Conservation (phyloP, 2,888 invertebrate species). For the Amphipyra tragopoginis region DNA sequence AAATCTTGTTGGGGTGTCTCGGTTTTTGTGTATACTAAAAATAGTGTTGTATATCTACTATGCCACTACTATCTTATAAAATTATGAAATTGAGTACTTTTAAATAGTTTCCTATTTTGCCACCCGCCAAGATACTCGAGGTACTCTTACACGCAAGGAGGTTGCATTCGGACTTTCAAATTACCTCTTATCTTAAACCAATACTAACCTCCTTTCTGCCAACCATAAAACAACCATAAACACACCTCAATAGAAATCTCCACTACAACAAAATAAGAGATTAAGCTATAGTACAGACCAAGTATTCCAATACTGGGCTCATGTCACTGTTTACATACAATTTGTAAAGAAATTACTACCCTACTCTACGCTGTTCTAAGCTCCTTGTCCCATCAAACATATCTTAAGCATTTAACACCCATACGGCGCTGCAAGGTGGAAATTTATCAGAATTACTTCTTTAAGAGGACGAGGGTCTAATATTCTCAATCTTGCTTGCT, state of each 20-base stretch:
- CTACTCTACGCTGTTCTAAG: slow-evolving; percentile 10
- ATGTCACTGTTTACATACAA: slow-evolving; percentile 11
- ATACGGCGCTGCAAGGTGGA: slow-evolving; percentile 9
- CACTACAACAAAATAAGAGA: slow-evolving; percentile 20
- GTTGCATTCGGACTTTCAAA: slow-evolving; percentile 6
- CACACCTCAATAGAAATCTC: slow-evolving; percentile 4
- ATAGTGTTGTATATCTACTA: no score
- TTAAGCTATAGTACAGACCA: slow-evolving; percentile 7
- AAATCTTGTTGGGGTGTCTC: no score
- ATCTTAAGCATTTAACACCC: slow-evolving; percentile 2
- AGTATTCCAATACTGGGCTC: slow-evolving; percentile 8
- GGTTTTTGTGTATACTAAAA: no score
- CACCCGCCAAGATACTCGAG: no score
- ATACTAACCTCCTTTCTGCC: slow-evolving; percentile 3
- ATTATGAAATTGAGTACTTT: no score
- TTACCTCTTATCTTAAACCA: not conserved
- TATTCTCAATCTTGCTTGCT: no score
- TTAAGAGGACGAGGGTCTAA: slow-evolving; percentile 4
- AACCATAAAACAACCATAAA: slow-evolving; percentile 28
- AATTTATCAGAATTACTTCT: slow-evolving; percentile 24
- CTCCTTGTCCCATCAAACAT: slow-evolving; percentile 15
- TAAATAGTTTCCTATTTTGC: no score
- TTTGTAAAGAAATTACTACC: slow-evolving; percentile 16
- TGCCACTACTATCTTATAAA: no score
- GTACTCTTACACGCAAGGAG: no score